phyloP scores from a whole-genome alignment of 92 coral and sea anemone genomes.

The Anthopleura xanthogrammica region DNA sequence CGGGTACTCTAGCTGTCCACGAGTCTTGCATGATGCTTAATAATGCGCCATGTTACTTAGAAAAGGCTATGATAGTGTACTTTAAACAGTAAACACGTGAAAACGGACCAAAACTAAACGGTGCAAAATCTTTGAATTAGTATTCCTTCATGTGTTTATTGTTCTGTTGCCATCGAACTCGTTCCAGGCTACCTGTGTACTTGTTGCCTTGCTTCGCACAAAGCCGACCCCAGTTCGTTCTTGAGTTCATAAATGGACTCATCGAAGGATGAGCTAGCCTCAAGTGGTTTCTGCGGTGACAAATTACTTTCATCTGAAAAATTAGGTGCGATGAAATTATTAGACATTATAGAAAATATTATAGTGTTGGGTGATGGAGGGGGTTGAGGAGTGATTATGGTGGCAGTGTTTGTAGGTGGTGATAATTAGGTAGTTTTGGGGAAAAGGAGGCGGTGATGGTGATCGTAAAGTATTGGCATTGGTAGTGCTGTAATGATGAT shows the following conservation, averaged over 20 bases:
- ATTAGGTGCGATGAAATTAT: not conserved
- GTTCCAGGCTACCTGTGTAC: slow-evolving; percentile 2
- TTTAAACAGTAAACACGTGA: too few species aligned
- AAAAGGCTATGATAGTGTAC: too few species aligned
- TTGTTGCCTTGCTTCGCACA: slow-evolving; percentile 20
- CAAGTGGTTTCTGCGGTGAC: not conserved
- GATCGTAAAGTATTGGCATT: too few species aligned
- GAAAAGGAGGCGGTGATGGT: too few species aligned
- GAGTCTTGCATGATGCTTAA: too few species aligned
- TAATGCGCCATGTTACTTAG: too few species aligned
- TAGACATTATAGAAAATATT: not conserved
- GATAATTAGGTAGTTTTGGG: too few species aligned
- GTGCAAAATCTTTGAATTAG: too few species aligned
- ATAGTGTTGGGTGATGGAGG: not conserved
- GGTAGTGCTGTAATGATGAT: too few species aligned
- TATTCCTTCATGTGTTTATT: too few species aligned
- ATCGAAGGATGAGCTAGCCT: not conserved
- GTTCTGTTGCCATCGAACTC: not conserved
- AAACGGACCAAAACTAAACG: too few species aligned
- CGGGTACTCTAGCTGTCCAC: too few species aligned
- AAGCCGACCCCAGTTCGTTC: slow-evolving; percentile 15
- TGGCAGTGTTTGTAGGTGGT: not conserved
- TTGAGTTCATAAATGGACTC: slow-evolving; percentile 18
- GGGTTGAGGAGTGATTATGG: not conserved
- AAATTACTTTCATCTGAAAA: not conserved